Percentiles rank a stretch among this genome's conserved stretches.
phyloP scores from a whole-genome alignment of 2,888 invertebrate species.

The Seladonia tumulorum region DNA sequence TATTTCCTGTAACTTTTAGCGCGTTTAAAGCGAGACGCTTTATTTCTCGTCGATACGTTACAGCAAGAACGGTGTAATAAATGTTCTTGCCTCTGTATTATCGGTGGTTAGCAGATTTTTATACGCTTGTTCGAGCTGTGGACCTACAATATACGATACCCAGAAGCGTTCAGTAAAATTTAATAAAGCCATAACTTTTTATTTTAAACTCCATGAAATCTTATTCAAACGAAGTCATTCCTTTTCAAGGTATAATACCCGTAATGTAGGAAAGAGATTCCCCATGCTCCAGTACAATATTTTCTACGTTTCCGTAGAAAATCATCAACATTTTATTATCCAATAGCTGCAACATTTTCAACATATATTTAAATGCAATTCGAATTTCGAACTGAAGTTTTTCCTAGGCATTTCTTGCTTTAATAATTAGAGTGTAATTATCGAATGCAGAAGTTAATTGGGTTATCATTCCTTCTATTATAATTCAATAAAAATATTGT shows the following conservation, averaged over 20 bases:
- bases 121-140: not conserved
- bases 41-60: not conserved
- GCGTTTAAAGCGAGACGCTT: not conserved
- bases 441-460: no score
- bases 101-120: not conserved
- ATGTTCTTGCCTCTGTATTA: not conserved
- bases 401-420: not conserved
- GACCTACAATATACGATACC: not conserved
- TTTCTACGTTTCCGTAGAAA: not conserved
- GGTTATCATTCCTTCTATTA: no score
- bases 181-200: constrained; percentile 1
- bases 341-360: not conserved
- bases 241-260: not conserved
- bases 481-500: no score
- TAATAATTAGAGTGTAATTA: no score
- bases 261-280: not conserved
- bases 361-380: not conserved
- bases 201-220: not conserved
- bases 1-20: not conserved
- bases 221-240: not conserved
- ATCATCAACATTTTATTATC: not conserved
- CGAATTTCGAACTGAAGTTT: not conserved
- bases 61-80: not conserved
- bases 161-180: not conserved
- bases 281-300: not conserved